Conservation (phyloP, 2,888 invertebrate species). For the Perdita meconis region DNA sequence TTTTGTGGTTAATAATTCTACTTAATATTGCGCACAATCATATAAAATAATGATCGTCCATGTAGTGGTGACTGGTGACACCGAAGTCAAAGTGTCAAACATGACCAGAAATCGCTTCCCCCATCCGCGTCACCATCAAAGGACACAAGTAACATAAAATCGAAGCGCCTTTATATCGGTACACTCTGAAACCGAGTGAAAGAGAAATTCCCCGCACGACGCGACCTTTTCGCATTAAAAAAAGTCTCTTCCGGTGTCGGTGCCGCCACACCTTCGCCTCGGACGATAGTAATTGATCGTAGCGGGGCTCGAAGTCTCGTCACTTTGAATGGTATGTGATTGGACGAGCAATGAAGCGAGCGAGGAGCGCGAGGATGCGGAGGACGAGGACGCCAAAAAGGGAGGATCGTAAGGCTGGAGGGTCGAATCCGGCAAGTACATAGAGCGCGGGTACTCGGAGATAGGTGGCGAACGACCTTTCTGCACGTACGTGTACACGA, state of each 20-base stretch:
- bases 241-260: conserved; percentile 50
- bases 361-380: conserved; percentile 47
- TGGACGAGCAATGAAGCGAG: conserved; percentile 78
- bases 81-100: too few relatives aligned
- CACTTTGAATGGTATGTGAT: conserved; percentile 80
- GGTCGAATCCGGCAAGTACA: conserved; percentile 33
- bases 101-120: too few relatives aligned
- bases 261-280: conserved; percentile 52
- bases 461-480: conserved; percentile 31
- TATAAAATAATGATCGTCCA: too few relatives aligned
- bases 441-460: conserved; percentile 26
- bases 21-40: too few relatives aligned
- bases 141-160: background rate
- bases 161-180: background rate
- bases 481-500: background rate
- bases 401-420: conserved; percentile 48
- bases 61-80: too few relatives aligned
- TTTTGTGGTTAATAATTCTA: too few relatives aligned
- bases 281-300: conserved; percentile 76
- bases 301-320: conserved; percentile 71
- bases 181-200: background rate
- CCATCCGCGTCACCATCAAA: too few relatives aligned
- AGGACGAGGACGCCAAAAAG: conserved; percentile 46
- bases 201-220: background rate
- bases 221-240: conserved; percentile 32